Percentiles rank a stretch among this genome's conserved stretches.
Evolutionary conservation across 2,888 invertebrate genomes (phyloP).

Genomic region (Drepanosiphum platanoidis): DNA sequence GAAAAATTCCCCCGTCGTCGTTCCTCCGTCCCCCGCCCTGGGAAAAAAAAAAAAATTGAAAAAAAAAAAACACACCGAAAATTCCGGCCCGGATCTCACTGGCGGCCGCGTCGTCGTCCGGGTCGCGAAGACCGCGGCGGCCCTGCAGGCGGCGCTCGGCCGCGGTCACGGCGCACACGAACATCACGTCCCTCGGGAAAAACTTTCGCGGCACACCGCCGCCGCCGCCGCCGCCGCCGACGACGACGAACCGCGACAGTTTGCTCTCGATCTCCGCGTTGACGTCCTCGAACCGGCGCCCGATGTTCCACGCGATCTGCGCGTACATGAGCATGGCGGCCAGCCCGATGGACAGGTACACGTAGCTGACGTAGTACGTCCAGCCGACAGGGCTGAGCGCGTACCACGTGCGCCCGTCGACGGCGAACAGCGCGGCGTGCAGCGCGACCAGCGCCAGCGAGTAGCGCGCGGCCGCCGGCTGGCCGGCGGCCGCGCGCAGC

Average conservation of each 20-base stretch:
- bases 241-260: neutral
- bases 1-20: too few relatives aligned
- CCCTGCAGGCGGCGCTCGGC: neutral
- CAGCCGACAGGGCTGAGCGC: slow-evolving; percentile 47
- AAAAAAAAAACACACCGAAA: too few relatives aligned
- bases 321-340: slow-evolving; percentile 62
- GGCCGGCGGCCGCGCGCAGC: neutral
- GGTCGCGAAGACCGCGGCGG: neutral
- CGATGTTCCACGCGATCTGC: slow-evolving; percentile 59
- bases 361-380: slow-evolving; percentile 60
- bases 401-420: slow-evolving; percentile 61
- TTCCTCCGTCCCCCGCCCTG: too few relatives aligned
- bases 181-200: neutral
- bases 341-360: slow-evolving; percentile 55
- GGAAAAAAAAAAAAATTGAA: too few relatives aligned
- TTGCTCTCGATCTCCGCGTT: slow-evolving; percentile 41
- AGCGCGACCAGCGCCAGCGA: slow-evolving; percentile 42
- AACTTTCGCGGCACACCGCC: neutral
- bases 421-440: slow-evolving; percentile 40
- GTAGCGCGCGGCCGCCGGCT: slow-evolving; percentile 13
- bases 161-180: neutral
- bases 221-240: too few relatives aligned
- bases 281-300: slow-evolving; percentile 46
- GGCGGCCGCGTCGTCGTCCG: too few relatives aligned
- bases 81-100: too few relatives aligned